Evolutionary conservation across 2,888 invertebrate species (phyloP).

Genomic region (Dynastes tityus): DNA sequence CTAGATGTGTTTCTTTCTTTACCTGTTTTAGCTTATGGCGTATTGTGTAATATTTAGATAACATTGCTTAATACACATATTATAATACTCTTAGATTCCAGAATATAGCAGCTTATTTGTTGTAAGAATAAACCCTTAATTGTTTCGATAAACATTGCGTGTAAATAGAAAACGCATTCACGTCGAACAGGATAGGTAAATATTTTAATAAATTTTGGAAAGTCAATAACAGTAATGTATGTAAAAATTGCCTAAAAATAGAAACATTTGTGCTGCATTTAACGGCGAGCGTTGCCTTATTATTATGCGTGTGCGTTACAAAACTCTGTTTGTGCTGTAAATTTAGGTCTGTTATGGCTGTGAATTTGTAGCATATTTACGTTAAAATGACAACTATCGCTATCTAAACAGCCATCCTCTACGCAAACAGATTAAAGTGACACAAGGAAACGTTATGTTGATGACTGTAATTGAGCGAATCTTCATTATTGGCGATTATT

Average conservation of each 20-base stretch:
- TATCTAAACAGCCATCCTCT: constrained; percentile 32
- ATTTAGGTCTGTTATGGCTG: constrained; percentile 45
- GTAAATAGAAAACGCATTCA: constrained; percentile 45
- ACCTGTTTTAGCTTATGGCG: constrained; percentile 23
- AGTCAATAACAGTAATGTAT: constrained; percentile 35
- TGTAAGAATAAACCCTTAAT: constrained; percentile 33
- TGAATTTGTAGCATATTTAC: constrained; percentile 42
- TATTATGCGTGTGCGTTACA: constrained; percentile 35
- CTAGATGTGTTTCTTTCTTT: constrained; percentile 31
- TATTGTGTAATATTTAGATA: constrained; percentile 41
- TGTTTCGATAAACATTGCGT: constrained; percentile 28
- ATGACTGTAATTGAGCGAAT: constrained; percentile 47
- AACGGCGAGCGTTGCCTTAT: constrained; percentile 28
- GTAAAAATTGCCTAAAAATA: constrained; percentile 47
- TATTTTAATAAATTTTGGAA: constrained; percentile 47
- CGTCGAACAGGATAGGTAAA: constrained; percentile 28
- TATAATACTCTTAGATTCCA: constrained; percentile 39
- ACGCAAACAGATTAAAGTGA: constrained; percentile 40
- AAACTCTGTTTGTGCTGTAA: constrained; percentile 43
- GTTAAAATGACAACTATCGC: constrained; percentile 45
- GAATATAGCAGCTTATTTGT: constrained; percentile 37
- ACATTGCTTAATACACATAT: constrained; percentile 38
- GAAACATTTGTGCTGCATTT: constrained; percentile 43
- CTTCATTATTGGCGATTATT: constrained; percentile 32
- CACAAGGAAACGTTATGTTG: constrained; percentile 43